phyloP scores from a whole-genome alignment of 2,797 vertebrate genomes.

The Sebastes trivittatus region DNA sequence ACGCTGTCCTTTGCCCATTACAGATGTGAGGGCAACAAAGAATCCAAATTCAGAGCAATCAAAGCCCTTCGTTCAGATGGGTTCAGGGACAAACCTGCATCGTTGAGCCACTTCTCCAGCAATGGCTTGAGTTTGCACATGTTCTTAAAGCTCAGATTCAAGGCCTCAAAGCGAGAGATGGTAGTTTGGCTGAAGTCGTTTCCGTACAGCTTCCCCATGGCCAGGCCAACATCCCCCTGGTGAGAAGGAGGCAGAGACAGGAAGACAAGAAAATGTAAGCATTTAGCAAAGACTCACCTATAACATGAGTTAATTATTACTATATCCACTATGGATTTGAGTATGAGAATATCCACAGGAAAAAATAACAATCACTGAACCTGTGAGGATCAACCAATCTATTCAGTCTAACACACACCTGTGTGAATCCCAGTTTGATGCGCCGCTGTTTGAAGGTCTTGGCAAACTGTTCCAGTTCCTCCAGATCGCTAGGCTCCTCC shows the following conservation, averaged over 20 bases:
- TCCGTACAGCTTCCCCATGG: slow-evolving; percentile 99
- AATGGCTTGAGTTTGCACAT: slow-evolving; percentile 99
- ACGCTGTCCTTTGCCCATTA: not conserved
- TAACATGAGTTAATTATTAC: not conserved
- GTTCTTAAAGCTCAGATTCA: slow-evolving; percentile 99
- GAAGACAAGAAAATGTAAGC: not conserved
- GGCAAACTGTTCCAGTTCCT: slow-evolving; percentile 99
- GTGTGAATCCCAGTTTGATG: slow-evolving; percentile 99
- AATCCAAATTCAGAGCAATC: not conserved
- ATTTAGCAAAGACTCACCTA: not conserved
- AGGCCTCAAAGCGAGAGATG: slow-evolving; percentile 99
- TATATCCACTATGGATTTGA: not conserved
- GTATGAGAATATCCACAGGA: not conserved
- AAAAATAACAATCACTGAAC: not conserved
- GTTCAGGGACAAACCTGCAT: slow-evolving; percentile 92
- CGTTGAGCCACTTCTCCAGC: slow-evolving; percentile 99
- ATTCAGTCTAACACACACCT: slow-evolving; percentile 81
- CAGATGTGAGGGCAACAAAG: not conserved
- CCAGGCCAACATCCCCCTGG: slow-evolving; percentile 82
- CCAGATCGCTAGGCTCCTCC: slow-evolving; percentile 99
- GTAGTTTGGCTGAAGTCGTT: slow-evolving; percentile 99
- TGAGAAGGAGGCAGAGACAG: not conserved
- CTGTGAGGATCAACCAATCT: not conserved
- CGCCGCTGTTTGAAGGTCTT: slow-evolving; percentile 99
- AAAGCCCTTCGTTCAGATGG: not conserved